Conservation (phyloP, 2,113 vertebrate species). For the Bos taurus region ARS-UCD2.0 NC_037328.1:132915501-132916000, state of each 20-base stretch:
- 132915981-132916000: neutral
- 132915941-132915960: neutral
- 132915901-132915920: neutral
- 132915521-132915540: neutral
- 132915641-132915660: neutral
- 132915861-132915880: neutral
- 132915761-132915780: slow-evolving; percentile 11
- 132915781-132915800: neutral
- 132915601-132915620: slow-evolving; percentile 36
- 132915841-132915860: neutral
- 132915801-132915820: neutral
- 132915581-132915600: neutral
- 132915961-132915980: neutral
- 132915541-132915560: neutral
- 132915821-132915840: neutral
- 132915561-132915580: slow-evolving; percentile 6
- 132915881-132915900: neutral
- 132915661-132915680: neutral
- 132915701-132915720: neutral
- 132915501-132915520: slow-evolving; percentile 20
- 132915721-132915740: slow-evolving; percentile 25
- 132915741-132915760: neutral
- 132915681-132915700: neutral
- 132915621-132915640: neutral
- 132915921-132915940: neutral